Conservation (phyloP, 2,888 invertebrate genomes). For the Diloba caeruleocephala region DNA sequence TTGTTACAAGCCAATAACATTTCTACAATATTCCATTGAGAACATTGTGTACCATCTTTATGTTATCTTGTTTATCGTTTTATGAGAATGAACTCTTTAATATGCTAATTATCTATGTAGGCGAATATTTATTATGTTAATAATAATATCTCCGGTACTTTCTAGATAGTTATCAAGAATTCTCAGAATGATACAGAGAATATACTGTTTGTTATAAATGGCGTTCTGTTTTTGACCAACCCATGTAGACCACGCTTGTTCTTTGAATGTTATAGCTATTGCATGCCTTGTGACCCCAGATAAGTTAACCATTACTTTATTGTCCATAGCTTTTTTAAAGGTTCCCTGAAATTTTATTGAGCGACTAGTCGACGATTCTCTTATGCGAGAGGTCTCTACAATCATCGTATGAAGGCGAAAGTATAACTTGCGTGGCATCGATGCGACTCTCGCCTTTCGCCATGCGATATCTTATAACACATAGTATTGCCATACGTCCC, state of each 20-base stretch:
- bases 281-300: not conserved
- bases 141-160: conserved; percentile 46
- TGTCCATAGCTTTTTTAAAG: too few species aligned
- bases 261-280: conserved; percentile 5
- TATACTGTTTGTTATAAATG: conserved; percentile 30
- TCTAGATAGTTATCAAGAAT: conserved; percentile 49
- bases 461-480: too few species aligned
- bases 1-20: conserved; percentile 43
- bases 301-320: too few species aligned
- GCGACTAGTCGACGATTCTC: too few species aligned
- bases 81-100: conserved; percentile 43
- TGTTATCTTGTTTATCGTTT: conserved; percentile 27
- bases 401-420: too few species aligned
- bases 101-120: conserved; percentile 36
- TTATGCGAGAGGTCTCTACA: too few species aligned
- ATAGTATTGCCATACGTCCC: too few species aligned
- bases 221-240: conserved; percentile 13
- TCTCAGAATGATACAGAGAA: conserved; percentile 33
- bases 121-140: conserved; percentile 46
- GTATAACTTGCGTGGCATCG: too few species aligned
- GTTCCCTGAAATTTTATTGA: too few species aligned
- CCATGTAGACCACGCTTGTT: not conserved
- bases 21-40: conserved; percentile 41
- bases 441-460: too few species aligned
- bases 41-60: conserved; percentile 23